These are phyloP conservation scores for Chrysotoxum bicinctum DNA, from an alignment of 2,888 invertebrate genomes.

Conservation along the genomic window DNA sequence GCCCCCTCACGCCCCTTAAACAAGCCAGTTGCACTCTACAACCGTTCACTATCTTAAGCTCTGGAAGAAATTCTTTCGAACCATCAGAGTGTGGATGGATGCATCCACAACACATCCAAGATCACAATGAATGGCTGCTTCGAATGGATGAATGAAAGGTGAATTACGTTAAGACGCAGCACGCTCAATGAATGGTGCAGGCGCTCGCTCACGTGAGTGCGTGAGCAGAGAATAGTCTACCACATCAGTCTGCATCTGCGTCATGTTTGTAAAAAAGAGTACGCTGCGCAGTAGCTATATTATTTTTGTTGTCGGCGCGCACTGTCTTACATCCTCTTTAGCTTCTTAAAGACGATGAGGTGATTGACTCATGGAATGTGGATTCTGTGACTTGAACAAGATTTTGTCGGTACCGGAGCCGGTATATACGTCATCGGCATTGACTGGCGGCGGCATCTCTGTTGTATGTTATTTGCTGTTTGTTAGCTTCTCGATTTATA, in stretches of 20 bases:
- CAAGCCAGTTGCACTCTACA: neutral
- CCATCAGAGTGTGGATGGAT: neutral
- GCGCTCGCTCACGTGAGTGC: constrained; percentile 55
- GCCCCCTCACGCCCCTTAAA: too few species aligned
- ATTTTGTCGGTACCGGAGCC: constrained; percentile 55
- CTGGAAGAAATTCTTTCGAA: constrained; percentile 25
- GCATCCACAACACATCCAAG: constrained; percentile 43
- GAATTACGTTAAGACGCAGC: constrained; percentile 46
- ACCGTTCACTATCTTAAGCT: constrained; percentile 4
- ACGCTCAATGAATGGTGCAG: constrained; percentile 54
- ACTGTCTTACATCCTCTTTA: constrained; percentile 68
- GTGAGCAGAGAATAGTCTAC: constrained; percentile 49
- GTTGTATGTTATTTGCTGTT: constrained; percentile 54
- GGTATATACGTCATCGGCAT: constrained; percentile 62
- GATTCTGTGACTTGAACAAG: constrained; percentile 56
- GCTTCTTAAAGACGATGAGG: constrained; percentile 50
- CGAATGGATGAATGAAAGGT: constrained; percentile 69
- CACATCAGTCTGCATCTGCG: neutral
- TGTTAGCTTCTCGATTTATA: constrained; percentile 45
- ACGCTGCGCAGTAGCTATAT: constrained; percentile 62
- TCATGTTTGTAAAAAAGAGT: constrained; percentile 30
- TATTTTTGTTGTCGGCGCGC: constrained; percentile 58
- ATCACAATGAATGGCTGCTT: constrained; percentile 65
- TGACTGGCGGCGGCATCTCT: constrained; percentile 58
- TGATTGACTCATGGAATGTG: constrained; percentile 70